Percentiles rank a stretch among this genome's conserved stretches.
Evolutionary conservation across 2,888 invertebrate species (phyloP).

Genomic region (Gasteruption jaculator): DNA sequence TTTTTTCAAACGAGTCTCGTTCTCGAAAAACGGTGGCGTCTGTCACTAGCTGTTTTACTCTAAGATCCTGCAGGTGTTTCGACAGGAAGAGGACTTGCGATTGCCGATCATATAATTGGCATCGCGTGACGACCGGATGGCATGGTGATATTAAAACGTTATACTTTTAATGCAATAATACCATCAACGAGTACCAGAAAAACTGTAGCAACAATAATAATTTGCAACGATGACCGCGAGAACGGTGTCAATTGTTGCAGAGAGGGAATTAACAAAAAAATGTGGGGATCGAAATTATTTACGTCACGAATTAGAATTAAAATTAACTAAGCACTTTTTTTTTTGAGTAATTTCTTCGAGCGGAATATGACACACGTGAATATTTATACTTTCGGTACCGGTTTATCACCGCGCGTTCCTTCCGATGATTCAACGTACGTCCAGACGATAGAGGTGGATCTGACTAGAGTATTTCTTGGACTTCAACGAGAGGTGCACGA

Average conservation of each 20-base stretch:
- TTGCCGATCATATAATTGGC: conserved; percentile 25
- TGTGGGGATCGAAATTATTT: too few relatives aligned
- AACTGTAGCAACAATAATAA: too few relatives aligned
- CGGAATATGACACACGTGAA: too few relatives aligned
- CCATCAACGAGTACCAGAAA: too few relatives aligned
- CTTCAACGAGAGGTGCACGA: conserved; percentile 31
- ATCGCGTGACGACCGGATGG: conserved; percentile 15
- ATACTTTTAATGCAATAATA: too few relatives aligned
- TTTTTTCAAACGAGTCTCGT: conserved; percentile 3
- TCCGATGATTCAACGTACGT: conserved; percentile 19
- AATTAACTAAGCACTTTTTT: too few relatives aligned
- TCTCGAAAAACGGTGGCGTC: conserved; percentile 12
- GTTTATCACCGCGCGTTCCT: conserved; percentile 17
- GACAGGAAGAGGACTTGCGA: conserved; percentile 16
- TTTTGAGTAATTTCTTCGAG: too few relatives aligned
- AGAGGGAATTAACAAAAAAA: too few relatives aligned
- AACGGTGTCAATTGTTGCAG: too few relatives aligned
- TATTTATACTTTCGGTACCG: conserved; percentile 13
- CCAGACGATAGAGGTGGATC: conserved; percentile 28
- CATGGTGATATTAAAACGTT: not conserved
- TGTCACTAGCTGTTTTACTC: conserved; percentile 14
- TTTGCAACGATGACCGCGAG: too few relatives aligned
- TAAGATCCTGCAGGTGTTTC: conserved; percentile 16
- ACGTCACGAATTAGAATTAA: too few relatives aligned
- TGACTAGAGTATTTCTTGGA: conserved; percentile 21